Base-by-base conservation (phyloP, 2,113 vertebrate genomes). In the Microcebus ravelobensis region DNA sequence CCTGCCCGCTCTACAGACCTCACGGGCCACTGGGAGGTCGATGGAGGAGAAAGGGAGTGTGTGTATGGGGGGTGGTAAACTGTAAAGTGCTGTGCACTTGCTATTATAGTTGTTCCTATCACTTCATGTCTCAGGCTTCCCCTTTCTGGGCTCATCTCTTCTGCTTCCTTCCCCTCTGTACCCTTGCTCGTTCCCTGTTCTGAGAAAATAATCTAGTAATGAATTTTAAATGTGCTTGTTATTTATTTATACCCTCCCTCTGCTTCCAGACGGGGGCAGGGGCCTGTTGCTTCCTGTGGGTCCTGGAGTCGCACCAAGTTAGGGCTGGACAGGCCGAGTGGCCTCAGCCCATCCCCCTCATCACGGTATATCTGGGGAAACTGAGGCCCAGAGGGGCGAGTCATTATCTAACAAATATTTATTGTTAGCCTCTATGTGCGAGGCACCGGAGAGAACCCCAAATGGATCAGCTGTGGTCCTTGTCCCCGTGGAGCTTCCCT, bases 181-280 rank as follows among this genome's bases (percentile, higher is more conserved):
- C 65, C 65, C 74, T 80, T n/a, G 73, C 73, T 48, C 74, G 89
- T 79, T 23, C 36, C 71, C 86, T 79, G 39, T 76, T 83, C 80
- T 87, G 92, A 71, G 80, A 96, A 89, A 93, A 92, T 73, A 81
- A 95, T 81, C 73, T 65, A 59, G 80, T 90, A 76, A 77, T 87
- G 95, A 77, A 84, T 89, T 96, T 87, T 76, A 61, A 96, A 95
- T 57, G 68, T 15, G 42, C 50, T 87, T 67, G 84, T 97, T 77
- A 97, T 68, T 96, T 96, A 96, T 91, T 96, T 73, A 96, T 73
- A 4, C n/a, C 29, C 36, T 79, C 31, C 83, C 36, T 80, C 83
- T 45, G 48, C 42, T 77, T 73, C 65, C 29, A 91, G 50, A 55
- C 48, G 8, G 27, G 52, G 55, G 61, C 73, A 39, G 79, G 70